These are phyloP conservation scores for Mesocentrotus franciscanus DNA, from an alignment of 53 echinoderm and acorn worm species.

Conservation along the genomic window DNA sequence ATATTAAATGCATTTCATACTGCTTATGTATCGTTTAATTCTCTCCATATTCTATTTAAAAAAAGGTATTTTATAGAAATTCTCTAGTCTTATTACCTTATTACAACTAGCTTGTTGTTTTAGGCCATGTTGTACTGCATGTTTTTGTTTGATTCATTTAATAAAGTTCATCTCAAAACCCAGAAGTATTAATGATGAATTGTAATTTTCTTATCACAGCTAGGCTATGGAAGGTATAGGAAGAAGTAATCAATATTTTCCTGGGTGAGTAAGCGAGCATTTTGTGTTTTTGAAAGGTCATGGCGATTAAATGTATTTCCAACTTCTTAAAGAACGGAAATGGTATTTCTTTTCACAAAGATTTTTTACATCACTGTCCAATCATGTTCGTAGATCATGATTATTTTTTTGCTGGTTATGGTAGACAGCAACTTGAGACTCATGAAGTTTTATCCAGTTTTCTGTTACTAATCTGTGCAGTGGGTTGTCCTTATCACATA, in stretches of 20 bases:
- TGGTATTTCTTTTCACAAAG: not conserved
- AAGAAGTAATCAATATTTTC: not conserved
- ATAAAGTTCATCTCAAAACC: not conserved
- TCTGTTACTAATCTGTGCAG: not conserved
- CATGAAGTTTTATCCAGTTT: not conserved
- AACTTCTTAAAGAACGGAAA: constrained; percentile 31
- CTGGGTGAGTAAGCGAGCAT: not conserved
- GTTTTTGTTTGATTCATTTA: not conserved
- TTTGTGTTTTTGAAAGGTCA: constrained; percentile 8
- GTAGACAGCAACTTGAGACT: not conserved
- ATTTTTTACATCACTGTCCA: not conserved
- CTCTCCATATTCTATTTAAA: too few species aligned
- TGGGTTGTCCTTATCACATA: not conserved
- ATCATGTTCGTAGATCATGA: not conserved
- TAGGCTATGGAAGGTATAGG: not conserved
- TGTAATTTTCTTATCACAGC: not conserved
- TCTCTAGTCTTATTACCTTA: too few species aligned
- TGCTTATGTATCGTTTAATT: too few species aligned
- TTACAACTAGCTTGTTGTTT: too few species aligned
- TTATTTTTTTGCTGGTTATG: not conserved
- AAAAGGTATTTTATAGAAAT: too few species aligned
- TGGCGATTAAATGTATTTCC: not conserved
- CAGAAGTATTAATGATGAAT: not conserved
- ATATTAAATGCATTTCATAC: too few species aligned
- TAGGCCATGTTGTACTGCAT: not conserved